Percentiles rank a stretch among this genome's conserved stretches.
These are phyloP conservation scores for Cryptocheilus praepositus DNA, from an alignment of 2,888 invertebrate genomes.

Conservation along the genomic window DNA sequence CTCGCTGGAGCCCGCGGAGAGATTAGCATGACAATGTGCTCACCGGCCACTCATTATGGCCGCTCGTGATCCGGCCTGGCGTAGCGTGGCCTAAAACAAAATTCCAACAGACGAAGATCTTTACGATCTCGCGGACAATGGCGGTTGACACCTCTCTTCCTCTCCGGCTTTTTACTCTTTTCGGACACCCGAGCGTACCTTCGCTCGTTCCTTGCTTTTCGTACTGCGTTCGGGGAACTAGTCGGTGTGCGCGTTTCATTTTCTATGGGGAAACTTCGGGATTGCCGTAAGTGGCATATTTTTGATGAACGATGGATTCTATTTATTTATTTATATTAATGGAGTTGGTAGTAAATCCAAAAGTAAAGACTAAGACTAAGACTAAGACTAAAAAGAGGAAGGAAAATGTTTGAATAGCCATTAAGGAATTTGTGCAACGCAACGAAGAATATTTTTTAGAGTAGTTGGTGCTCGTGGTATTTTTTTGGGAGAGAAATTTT, in stretches of 20 bases:
- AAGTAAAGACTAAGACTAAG: no score
- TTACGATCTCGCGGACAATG: conserved; percentile 53
- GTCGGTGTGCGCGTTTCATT: neutral
- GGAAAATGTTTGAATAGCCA: no score
- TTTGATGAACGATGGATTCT: no score
- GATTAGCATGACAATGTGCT: conserved; percentile 72
- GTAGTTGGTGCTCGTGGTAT: no score
- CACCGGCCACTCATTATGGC: conserved; percentile 71
- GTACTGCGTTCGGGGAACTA: neutral
- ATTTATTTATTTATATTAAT: no score
- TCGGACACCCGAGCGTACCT: conserved; percentile 1
- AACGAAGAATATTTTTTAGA: no score
- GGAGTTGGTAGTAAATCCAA: no score
- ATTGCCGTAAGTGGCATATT: no score
- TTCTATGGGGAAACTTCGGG: no score
- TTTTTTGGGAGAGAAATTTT: no score
- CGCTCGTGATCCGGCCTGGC: conserved; percentile 51
- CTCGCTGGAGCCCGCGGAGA: conserved; percentile 54
- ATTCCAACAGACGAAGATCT: conserved; percentile 59
- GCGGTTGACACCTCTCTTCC: conserved; percentile 56
- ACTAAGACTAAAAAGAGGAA: no score
- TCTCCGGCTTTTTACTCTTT: conserved; percentile 5
- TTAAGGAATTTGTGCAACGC: no score
- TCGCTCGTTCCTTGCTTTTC: conserved; percentile 17
- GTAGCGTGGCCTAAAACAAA: conserved; percentile 56